These are phyloP conservation scores for Acromyrmex charruanus DNA, from an alignment of 1,140 invertebrate species.

Conservation along the genomic window DNA sequence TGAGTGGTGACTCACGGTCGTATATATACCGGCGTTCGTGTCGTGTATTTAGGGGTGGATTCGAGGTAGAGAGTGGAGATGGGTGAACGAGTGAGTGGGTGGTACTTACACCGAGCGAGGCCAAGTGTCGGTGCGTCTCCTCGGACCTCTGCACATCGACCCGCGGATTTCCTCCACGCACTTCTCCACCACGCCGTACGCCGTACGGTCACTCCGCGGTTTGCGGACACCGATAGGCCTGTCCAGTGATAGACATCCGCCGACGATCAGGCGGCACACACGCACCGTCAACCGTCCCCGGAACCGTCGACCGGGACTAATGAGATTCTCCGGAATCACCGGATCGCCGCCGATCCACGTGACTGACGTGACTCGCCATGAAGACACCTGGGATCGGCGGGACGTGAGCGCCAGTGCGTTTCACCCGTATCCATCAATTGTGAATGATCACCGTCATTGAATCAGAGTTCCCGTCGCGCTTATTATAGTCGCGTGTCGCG, in stretches of 20 bases:
- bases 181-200: background rate
- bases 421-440: slow-evolving; percentile 50
- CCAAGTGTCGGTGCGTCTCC: slow-evolving; percentile 66
- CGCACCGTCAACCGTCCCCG: background rate
- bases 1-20: slow-evolving; percentile 64
- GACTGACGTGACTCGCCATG: slow-evolving; percentile 65
- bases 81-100: background rate
- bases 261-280: slow-evolving; percentile 60
- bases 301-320: slow-evolving; percentile 3
- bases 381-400: slow-evolving; percentile 30
- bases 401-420: background rate
- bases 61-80: background rate
- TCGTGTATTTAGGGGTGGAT: slow-evolving; percentile 27
- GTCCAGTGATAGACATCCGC: slow-evolving; percentile 39
- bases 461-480: background rate
- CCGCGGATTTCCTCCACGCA: slow-evolving; percentile 53
- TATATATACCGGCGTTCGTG: background rate
- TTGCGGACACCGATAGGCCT: background rate
- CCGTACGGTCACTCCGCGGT: background rate
- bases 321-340: slow-evolving; percentile 61
- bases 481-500: slow-evolving; percentile 17
- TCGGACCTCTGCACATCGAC: slow-evolving; percentile 73
- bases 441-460: background rate
- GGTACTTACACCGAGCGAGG: slow-evolving; percentile 73
- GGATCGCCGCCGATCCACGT: slow-evolving; percentile 48